Base-by-base conservation (phyloP, 2,888 invertebrate genomes). In the Silvanus unidentatus region DNA sequence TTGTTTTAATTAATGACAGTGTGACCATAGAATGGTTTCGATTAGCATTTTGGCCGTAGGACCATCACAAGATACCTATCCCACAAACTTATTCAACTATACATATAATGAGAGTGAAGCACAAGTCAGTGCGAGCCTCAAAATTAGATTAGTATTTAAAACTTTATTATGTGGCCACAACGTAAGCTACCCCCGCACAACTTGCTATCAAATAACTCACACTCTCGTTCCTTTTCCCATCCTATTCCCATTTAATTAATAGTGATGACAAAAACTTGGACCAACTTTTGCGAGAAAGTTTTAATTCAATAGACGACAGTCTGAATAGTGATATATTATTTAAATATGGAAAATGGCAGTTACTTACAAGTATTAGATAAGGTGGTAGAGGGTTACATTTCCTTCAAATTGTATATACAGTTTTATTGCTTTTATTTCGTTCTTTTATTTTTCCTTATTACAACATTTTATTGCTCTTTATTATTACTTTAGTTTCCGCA, bases 61-160 rank as follows among this genome's bases (percentile, higher is more conserved):
- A n/a, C n/a, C n/a, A n/a, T n/a, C n/a, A n/a, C n/a, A n/a, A n/a
- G n/a, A n/a, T n/a, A n/a, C n/a, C n/a, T n/a, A n/a, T n/a, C n/a
- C n/a, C n/a, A n/a, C 22, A 53, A 56, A 53, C 47, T 53, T 51
- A 53, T 56, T 53, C 49, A 52, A 48, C 51, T 53, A 49, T 53
- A 50, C 47, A 50, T 49, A 52, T 54, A 55, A 56, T 58, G 55
- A 55, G 52, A 50, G 42, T 45, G 52, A 22, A 32, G 5, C 13
- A 28, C 47, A 57, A 56, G 53, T 54, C 46, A 45, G 37, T 32
- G 32, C 22, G 8, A 43, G 45, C 42, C 52, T 38, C 40, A 42
- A 55, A 57, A 54, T 54, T 54, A 54, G 54, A 56, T 59, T 54
- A 57, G 52, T 47, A 53, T 54, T 57, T 54, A 53, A 56, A 57